These are phyloP conservation scores for Philereme vetulata DNA, from an alignment of 2,888 invertebrate species.

Conservation along the genomic window DNA sequence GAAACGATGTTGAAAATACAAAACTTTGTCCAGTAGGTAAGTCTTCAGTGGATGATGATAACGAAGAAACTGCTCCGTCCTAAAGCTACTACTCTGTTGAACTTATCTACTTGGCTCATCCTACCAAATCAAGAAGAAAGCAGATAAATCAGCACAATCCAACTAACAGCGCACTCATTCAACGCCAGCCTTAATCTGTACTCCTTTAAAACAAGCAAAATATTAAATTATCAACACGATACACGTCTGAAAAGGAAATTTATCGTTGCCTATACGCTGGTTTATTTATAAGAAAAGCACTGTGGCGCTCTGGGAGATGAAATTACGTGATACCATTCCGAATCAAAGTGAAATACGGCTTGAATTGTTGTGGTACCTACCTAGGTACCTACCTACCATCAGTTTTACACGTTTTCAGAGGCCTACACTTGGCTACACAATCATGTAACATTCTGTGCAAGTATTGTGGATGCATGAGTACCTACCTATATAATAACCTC, in stretches of 20 bases:
- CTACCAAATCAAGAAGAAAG: neutral
- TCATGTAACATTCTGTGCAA: too few species aligned
- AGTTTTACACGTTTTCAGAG: neutral
- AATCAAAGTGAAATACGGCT: constrained; percentile 79
- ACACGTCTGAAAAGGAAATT: constrained; percentile 75
- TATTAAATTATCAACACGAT: constrained; percentile 74
- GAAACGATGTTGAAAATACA: too few species aligned
- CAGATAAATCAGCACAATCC: constrained; percentile 35
- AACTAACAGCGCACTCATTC: constrained; percentile 53
- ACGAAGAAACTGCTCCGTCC: too few species aligned
- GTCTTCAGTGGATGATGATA: too few species aligned
- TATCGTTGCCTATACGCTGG: constrained; percentile 80
- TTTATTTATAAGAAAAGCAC: constrained; percentile 82
- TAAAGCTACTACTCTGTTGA: too few species aligned
- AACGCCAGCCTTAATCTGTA: constrained; percentile 59
- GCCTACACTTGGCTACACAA: neutral
- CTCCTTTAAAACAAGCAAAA: constrained; percentile 71
- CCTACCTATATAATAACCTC: neutral
- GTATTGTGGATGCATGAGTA: neutral
- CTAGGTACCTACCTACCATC: neutral
- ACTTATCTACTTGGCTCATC: neutral
- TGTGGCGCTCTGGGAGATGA: constrained; percentile 74
- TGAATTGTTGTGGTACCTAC: constrained; percentile 40
- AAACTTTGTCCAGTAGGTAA: too few species aligned
- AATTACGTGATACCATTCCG: constrained; percentile 83